A percentile compares a stretch with the other conserved stretches of the same genome.
phyloP scores from a whole-genome alignment of 2,797 vertebrate species.

The Morus bassanus region DNA sequence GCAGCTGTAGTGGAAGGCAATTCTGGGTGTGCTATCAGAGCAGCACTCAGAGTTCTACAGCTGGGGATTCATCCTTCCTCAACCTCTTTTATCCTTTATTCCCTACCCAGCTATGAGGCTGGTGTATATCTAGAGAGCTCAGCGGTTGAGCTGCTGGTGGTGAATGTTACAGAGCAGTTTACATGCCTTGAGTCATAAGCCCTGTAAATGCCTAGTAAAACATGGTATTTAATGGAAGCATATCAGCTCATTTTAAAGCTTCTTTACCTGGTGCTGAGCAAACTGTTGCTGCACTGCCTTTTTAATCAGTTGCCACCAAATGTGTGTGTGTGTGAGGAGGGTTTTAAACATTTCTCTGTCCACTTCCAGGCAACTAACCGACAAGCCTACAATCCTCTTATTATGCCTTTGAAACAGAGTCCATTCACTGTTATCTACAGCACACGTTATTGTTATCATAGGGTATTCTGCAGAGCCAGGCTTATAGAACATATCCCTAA shows the following conservation, averaged over 20 bases:
- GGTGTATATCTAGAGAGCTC: not conserved
- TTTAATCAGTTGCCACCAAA: conserved; percentile 64
- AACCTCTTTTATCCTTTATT: not conserved
- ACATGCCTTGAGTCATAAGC: conserved; percentile 27
- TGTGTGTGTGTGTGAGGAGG: not conserved
- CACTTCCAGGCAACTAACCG: conserved; percentile 22
- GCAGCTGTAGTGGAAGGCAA: not conserved
- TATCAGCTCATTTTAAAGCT: conserved; percentile 53
- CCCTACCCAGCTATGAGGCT: not conserved
- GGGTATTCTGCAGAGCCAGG: not conserved
- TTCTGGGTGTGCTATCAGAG: not conserved
- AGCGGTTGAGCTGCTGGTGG: conserved; percentile 17
- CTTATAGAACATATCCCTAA: not conserved
- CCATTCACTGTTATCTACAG: conserved; percentile 29
- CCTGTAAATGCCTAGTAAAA: conserved; percentile 52
- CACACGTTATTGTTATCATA: not conserved
- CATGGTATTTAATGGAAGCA: conserved; percentile 31
- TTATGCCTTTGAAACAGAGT: not conserved
- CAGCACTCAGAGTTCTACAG: not conserved
- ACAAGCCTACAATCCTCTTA: conserved; percentile 46
- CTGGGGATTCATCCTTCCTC: not conserved
- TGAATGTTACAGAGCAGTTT: conserved; percentile 5
- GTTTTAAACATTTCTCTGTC: conserved; percentile 45
- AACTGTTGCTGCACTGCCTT: not conserved
- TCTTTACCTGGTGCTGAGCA: conserved; percentile 34